phyloP scores from a whole-genome alignment of 2,888 invertebrate genomes.

The Caenorhabditis virilis region DNA sequence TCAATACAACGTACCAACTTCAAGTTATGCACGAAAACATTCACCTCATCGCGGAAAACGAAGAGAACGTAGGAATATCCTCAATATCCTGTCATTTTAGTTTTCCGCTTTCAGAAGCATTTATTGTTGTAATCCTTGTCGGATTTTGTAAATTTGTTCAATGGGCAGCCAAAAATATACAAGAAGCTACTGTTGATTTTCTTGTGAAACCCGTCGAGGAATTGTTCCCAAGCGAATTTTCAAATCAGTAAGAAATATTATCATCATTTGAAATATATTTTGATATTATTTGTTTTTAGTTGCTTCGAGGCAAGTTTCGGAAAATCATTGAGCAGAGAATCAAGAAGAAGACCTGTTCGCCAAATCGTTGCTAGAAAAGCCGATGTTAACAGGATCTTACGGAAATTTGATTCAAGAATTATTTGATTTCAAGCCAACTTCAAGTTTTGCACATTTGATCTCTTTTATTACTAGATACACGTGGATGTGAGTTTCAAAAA shows the following conservation, averaged over 20 bases:
- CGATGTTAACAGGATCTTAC: constrained; percentile 7
- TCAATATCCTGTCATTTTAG: not conserved
- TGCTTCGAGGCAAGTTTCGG: too few relatives aligned
- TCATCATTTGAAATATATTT: too few relatives aligned
- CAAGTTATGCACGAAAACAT: constrained; percentile 19
- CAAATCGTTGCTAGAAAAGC: constrained; percentile 1
- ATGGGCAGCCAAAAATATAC: constrained; percentile 38
- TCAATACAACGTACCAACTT: constrained; percentile 52
- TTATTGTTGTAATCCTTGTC: constrained; percentile 32
- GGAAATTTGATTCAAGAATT: constrained; percentile 16
- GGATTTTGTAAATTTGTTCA: constrained; percentile 33
- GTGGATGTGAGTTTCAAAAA: too few relatives aligned
- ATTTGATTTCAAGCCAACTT: not conserved
- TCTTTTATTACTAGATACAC: too few relatives aligned
- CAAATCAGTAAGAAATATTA: constrained; percentile 15
- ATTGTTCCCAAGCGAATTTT: constrained; percentile 32
- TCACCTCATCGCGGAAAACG: constrained; percentile 24
- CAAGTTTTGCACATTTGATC: too few relatives aligned
- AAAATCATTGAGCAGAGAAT: too few relatives aligned
- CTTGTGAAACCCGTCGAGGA: constrained; percentile 53
- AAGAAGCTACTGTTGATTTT: constrained; percentile 51
- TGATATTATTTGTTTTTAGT: too few relatives aligned
- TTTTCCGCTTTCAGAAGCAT: constrained; percentile 36
- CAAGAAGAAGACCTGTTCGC: not conserved
- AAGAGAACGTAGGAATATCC: constrained; percentile 30